A percentile compares a stretch with the other conserved stretches of the same genome.
Conservation (phyloP, 2,888 invertebrate species). For the Drosophila borealis region DNA sequence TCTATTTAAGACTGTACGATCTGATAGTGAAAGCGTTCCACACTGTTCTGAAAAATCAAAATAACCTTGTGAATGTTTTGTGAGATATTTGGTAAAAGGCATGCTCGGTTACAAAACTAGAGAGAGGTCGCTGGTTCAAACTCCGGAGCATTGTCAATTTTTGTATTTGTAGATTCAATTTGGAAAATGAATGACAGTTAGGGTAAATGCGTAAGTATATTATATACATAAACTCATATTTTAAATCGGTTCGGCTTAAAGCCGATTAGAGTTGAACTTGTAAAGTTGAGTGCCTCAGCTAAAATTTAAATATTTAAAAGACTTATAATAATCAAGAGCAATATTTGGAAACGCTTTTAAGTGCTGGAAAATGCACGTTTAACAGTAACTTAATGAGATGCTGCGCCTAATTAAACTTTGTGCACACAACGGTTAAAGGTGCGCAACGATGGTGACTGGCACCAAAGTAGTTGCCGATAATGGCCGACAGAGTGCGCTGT, state of each 20-base stretch:
- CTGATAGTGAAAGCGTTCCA: neutral
- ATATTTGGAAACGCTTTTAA: neutral
- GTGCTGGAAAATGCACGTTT: conserved; percentile 12
- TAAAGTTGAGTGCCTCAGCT: no score
- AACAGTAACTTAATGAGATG: conserved; percentile 45
- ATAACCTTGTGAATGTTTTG: neutral
- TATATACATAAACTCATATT: no score
- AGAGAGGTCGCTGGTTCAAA: no score
- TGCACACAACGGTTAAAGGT: conserved; percentile 39
- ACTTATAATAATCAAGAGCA: neutral
- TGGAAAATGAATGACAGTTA: no score
- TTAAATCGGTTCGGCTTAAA: no score
- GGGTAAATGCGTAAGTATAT: no score
- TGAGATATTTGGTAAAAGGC: neutral
- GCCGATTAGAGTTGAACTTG: no score
- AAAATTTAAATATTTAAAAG: neutral
- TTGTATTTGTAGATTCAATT: no score
- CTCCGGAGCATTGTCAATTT: no score
- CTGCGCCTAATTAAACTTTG: conserved; percentile 58
- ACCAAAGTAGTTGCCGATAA: conserved; percentile 31
- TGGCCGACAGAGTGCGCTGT: conserved; percentile 48
- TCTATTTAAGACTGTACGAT: neutral
- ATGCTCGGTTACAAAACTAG: neutral
- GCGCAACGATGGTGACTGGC: conserved; percentile 18
- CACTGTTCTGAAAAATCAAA: neutral